phyloP scores from a whole-genome alignment of 2,113 vertebrate species.

The Xenopus tropicalis region DNA sequence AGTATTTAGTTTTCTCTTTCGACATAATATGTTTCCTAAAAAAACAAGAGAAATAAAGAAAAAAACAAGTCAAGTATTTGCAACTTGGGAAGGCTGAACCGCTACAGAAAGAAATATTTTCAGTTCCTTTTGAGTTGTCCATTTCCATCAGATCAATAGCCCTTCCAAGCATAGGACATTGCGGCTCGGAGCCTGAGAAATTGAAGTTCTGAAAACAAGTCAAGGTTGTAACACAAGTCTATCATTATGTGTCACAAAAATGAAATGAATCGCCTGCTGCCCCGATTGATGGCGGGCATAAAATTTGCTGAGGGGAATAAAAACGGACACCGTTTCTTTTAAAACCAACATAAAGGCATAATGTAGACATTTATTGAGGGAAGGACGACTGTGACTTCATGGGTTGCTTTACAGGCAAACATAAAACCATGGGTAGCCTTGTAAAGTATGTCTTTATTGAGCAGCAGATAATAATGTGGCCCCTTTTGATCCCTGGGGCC shows the following conservation, averaged over 20 bases:
- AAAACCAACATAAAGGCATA: too few species aligned
- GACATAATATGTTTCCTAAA: too few species aligned
- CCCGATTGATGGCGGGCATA: slow-evolving; percentile 91
- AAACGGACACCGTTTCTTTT: too few species aligned
- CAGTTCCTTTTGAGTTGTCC: slow-evolving; percentile 73
- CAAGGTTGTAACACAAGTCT: slow-evolving; percentile 82
- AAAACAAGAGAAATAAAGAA: not conserved
- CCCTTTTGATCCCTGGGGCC: too few species aligned
- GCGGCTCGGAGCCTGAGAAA: slow-evolving; percentile 76
- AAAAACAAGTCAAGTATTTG: slow-evolving; percentile 1
- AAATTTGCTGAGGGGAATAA: slow-evolving; percentile 61
- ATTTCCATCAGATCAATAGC: slow-evolving; percentile 88
- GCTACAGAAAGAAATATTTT: slow-evolving; percentile 70
- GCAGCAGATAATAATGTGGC: too few species aligned
- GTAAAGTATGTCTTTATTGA: too few species aligned
- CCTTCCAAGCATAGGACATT: slow-evolving; percentile 83
- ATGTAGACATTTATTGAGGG: too few species aligned
- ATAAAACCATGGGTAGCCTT: too few species aligned
- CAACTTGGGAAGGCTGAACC: slow-evolving; percentile 47
- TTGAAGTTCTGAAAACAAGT: slow-evolving; percentile 85
- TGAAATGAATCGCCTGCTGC: slow-evolving; percentile 95
- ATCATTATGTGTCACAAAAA: slow-evolving; percentile 87
- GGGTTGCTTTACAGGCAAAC: too few species aligned
- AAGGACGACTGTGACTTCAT: too few species aligned
- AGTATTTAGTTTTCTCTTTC: too few species aligned